Evolutionary conservation across 2,113 vertebrate species (phyloP).

Genomic region (Eudyptes chrysolophus): DNA sequence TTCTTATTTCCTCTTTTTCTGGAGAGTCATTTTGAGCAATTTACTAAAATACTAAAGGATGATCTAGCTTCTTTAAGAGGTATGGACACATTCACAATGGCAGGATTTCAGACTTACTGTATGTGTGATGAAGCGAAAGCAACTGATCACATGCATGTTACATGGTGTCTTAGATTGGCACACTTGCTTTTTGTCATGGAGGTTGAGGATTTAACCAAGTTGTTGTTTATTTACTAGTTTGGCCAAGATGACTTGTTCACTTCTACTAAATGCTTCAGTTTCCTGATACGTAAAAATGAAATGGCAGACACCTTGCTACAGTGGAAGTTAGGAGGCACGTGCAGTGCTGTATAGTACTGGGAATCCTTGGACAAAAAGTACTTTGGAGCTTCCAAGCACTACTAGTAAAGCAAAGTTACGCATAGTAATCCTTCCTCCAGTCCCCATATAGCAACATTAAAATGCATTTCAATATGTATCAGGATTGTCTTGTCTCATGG

Average conservation of each 20-base stretch:
- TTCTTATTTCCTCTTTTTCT: background rate
- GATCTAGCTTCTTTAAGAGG: background rate
- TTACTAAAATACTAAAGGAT: background rate
- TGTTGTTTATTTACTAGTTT: background rate
- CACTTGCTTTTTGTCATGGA: background rate
- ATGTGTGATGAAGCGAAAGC: background rate
- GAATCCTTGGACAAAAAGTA: background rate
- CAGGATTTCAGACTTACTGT: background rate
- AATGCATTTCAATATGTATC: background rate
- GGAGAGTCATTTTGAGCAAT: background rate
- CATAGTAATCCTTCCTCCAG: background rate
- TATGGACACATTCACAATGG: background rate
- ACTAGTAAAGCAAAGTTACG: background rate
- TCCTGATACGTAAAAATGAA: background rate
- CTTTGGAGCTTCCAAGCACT: background rate
- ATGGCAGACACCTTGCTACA: background rate
- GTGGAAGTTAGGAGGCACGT: background rate
- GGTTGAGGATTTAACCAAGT: background rate
- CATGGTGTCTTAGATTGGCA: background rate
- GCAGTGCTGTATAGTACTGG: background rate
- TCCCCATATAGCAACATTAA: background rate
- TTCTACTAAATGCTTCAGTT: background rate
- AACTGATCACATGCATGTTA: background rate
- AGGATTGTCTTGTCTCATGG: background rate
- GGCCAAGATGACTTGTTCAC: background rate